Conservation (phyloP, 2,888 invertebrate genomes). For the Leuctra nigra region DNA sequence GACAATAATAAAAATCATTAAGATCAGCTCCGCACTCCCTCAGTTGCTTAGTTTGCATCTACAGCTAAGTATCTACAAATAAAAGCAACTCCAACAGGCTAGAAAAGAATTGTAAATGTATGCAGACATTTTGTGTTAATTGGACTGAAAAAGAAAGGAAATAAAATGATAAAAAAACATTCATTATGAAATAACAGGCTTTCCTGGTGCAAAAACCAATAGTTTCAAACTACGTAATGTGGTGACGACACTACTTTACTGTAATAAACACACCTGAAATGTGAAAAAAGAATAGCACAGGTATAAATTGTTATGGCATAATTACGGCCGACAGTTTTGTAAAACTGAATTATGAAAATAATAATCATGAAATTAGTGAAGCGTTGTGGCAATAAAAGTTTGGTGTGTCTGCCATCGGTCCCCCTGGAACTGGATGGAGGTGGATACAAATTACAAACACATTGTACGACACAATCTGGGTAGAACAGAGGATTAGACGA, state of each 20-base stretch:
- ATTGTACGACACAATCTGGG: no score
- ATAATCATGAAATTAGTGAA: constrained; percentile 20
- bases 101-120: constrained; percentile 22
- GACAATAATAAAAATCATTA: not conserved
- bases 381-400: constrained; percentile 6
- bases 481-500: no score
- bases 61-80: constrained; percentile 24
- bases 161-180: not conserved
- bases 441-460: no score
- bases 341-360: constrained; percentile 15
- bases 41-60: constrained; percentile 23
- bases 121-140: constrained; percentile 14
- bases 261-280: constrained; percentile 16
- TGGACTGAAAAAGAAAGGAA: constrained; percentile 17
- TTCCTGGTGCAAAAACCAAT: constrained; percentile 15
- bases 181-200: constrained; percentile 2
- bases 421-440: not conserved
- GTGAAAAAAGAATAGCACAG: no score
- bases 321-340: no score
- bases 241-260: constrained; percentile 10
- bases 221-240: constrained; percentile 4
- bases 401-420: not conserved
- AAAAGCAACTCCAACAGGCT: constrained; percentile 23
- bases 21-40: not conserved
- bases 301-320: no score